Conservation (phyloP, 1,140 invertebrate species). For the Bombus confusus region DNA sequence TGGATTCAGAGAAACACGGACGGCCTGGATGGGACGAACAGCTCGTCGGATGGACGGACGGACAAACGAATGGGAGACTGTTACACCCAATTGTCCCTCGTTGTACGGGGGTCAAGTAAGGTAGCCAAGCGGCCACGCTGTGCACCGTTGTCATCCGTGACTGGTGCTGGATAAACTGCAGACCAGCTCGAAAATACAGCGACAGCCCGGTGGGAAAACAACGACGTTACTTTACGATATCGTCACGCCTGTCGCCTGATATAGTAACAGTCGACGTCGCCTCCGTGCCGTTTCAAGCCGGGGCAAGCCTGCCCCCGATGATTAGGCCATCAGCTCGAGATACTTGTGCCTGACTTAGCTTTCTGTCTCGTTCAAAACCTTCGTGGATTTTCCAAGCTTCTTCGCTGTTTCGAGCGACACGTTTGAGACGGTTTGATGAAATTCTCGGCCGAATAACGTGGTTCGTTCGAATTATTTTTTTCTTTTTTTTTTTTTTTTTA, state of each 20-base stretch:
- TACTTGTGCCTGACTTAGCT: neutral
- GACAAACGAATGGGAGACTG: constrained; percentile 80
- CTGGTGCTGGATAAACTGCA: constrained; percentile 51
- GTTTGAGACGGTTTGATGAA: no score
- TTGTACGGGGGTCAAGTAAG: constrained; percentile 82
- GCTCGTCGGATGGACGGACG: constrained; percentile 56
- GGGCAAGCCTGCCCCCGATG: neutral
- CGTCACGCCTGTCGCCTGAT: constrained; percentile 22
- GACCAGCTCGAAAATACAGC: constrained; percentile 46
- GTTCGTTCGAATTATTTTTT: neutral
- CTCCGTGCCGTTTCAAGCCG: neutral
- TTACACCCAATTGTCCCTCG: constrained; percentile 82
- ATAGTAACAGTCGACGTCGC: constrained; percentile 6
- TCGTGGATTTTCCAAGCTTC: neutral
- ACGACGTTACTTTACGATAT: constrained; percentile 47
- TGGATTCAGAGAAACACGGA: constrained; percentile 79
- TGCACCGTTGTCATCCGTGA: constrained; percentile 66
- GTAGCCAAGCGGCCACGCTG: constrained; percentile 74
- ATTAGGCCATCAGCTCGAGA: constrained; percentile 12
- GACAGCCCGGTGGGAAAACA: constrained; percentile 49
- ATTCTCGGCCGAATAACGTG: no score
- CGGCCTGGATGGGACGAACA: constrained; percentile 53
- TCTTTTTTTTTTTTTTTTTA: no score
- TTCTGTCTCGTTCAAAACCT: neutral
- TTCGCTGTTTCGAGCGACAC: no score